These are phyloP conservation scores for Drosophila macrospina DNA, from an alignment of 2,888 invertebrate species.

Conservation along the genomic window DNA sequence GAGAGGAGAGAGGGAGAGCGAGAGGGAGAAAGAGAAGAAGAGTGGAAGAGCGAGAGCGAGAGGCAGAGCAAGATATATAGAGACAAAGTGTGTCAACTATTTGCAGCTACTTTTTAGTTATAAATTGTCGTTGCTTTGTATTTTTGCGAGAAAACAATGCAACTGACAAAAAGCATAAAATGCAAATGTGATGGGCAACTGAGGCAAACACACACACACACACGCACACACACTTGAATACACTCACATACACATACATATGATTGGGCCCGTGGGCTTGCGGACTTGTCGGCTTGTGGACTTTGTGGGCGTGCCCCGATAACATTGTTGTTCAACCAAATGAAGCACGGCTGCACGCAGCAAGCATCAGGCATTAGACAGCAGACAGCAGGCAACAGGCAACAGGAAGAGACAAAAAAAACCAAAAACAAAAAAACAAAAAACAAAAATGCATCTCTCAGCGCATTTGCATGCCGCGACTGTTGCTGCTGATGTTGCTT, in stretches of 20 bases:
- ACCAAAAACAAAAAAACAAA: too few species aligned
- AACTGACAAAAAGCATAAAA: conserved; percentile 49
- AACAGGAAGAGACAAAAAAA: too few species aligned
- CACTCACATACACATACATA: not conserved
- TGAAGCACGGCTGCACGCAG: not conserved
- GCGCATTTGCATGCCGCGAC: not conserved
- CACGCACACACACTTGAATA: not conserved
- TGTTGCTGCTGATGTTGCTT: conserved; percentile 5
- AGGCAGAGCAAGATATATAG: not conserved
- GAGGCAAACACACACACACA: not conserved
- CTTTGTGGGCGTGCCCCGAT: conserved; percentile 35
- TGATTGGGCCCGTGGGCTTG: conserved; percentile 13
- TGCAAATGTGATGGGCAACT: conserved; percentile 39
- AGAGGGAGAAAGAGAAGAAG: not conserved
- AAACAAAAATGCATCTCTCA: not conserved
- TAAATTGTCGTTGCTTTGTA: conserved; percentile 59
- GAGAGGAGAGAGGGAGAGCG: not conserved
- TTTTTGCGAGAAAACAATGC: conserved; percentile 49
- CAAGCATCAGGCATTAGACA: not conserved
- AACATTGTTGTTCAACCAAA: conserved; percentile 46
- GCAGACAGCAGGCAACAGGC: not conserved
- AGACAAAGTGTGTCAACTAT: conserved; percentile 46
- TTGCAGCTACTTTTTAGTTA: conserved; percentile 43
- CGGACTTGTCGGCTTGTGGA: conserved; percentile 1
- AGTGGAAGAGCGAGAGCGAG: not conserved